Conservation (phyloP, 2,888 invertebrate genomes). For the Macrosoma leucophasiata region DNA sequence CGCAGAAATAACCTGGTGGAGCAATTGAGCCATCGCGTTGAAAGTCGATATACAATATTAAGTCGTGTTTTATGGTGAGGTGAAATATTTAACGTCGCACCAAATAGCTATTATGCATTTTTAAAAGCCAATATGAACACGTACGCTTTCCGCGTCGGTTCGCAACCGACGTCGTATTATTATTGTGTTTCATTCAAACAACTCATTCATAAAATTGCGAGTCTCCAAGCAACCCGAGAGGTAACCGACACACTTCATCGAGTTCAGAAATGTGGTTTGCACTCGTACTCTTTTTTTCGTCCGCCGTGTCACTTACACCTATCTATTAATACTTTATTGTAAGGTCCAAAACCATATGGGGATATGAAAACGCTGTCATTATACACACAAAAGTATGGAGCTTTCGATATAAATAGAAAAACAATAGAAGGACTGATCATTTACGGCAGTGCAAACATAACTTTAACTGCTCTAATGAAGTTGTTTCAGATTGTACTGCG, state of each 20-base stretch:
- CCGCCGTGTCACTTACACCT: too few relatives aligned
- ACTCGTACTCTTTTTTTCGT: conserved; percentile 9
- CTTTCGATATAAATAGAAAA: too few relatives aligned
- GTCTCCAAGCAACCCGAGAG: conserved; percentile 55
- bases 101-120: conserved; percentile 38
- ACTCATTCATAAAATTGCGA: conserved; percentile 73
- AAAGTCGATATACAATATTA: conserved; percentile 42
- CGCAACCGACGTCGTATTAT: conserved; percentile 45
- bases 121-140: conserved; percentile 42
- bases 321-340: too few relatives aligned
- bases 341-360: too few relatives aligned
- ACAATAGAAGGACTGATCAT: too few relatives aligned
- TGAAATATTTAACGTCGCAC: conserved; percentile 42
- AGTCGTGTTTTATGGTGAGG: conserved; percentile 52
- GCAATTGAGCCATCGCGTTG: conserved; percentile 23
- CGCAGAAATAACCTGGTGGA: conserved; percentile 1
- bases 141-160: conserved; percentile 48
- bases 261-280: conserved; percentile 39
- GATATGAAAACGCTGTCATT: too few relatives aligned
- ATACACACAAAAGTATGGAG: too few relatives aligned
- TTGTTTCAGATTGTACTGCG: conserved; percentile 54
- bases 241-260: conserved; percentile 49
- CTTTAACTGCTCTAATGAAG: conserved; percentile 55
- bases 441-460: conserved; percentile 9
- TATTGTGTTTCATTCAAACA: conserved; percentile 69